A percentile compares a stretch with the other conserved stretches of the same genome.
phyloP scores from a whole-genome alignment of 2,888 invertebrate species.

The Conops quadrifasciatus region DNA sequence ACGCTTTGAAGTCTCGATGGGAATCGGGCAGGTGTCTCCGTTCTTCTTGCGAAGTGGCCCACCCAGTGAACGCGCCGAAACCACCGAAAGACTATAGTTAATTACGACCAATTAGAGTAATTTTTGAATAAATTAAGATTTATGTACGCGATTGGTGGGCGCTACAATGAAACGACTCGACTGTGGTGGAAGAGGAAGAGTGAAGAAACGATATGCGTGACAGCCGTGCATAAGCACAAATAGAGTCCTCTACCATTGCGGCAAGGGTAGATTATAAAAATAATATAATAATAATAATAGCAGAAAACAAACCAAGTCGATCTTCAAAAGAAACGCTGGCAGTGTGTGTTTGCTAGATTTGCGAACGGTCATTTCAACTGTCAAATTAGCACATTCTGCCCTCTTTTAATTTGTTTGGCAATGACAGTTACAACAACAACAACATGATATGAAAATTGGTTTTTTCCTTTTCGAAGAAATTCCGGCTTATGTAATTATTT shows the following conservation, averaged over 20 bases:
- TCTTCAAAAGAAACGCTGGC: too few species aligned
- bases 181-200: slow-evolving; percentile 25
- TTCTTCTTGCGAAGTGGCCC: not conserved
- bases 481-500: not conserved
- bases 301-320: too few species aligned
- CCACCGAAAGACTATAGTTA: slow-evolving; percentile 44
- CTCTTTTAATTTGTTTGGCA: not conserved
- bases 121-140: slow-evolving; percentile 39
- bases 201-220: slow-evolving; percentile 40
- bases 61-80: slow-evolving; percentile 6
- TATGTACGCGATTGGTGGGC: not conserved
- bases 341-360: not conserved
- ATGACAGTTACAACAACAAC: not conserved
- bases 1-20: slow-evolving; percentile 9
- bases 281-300: too few species aligned
- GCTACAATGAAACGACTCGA: not conserved
- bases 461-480: not conserved
- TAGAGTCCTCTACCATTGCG: too few species aligned
- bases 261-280: too few species aligned
- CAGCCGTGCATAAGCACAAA: slow-evolving; percentile 31
- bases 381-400: slow-evolving; percentile 47
- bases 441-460: not conserved
- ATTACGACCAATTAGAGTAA: slow-evolving; percentile 58
- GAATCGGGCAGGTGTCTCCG: slow-evolving; percentile 23
- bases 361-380: slow-evolving; percentile 42